Evolutionary conservation across 2,888 invertebrate genomes (phyloP).

Genomic region (Patella depressa): DNA sequence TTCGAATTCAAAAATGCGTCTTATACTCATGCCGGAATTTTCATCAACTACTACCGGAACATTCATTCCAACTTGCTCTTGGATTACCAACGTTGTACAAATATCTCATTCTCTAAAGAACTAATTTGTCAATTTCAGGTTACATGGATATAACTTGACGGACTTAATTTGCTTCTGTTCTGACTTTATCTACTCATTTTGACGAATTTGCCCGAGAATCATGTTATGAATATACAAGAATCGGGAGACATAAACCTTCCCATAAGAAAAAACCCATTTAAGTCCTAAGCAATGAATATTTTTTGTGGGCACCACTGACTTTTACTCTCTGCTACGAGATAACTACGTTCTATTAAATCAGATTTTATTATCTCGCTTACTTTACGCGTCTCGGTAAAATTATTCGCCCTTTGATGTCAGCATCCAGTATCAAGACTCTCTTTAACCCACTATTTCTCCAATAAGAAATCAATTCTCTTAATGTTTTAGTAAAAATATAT

Average conservation of each 20-base stretch:
- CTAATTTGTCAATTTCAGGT: background rate
- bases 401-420: background rate
- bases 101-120: background rate
- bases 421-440: background rate
- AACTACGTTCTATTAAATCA: background rate
- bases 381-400: too few species aligned
- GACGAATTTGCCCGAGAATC: background rate
- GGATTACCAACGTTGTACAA: background rate
- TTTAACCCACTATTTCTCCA: background rate
- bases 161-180: background rate
- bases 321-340: background rate
- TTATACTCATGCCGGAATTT: too few species aligned
- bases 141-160: background rate
- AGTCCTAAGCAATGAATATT: background rate
- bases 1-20: too few species aligned
- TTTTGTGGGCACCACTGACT: background rate
- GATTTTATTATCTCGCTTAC: too few species aligned
- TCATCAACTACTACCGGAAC: background rate
- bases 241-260: background rate
- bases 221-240: background rate
- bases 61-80: background rate
- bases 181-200: background rate
- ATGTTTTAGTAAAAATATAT: constrained; percentile 1
- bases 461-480: background rate
- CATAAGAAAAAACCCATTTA: background rate